These are phyloP conservation scores for Chlamydotis undulata DNA, from an alignment of 2,113 vertebrate genomes.

Conservation along the genomic window DNA sequence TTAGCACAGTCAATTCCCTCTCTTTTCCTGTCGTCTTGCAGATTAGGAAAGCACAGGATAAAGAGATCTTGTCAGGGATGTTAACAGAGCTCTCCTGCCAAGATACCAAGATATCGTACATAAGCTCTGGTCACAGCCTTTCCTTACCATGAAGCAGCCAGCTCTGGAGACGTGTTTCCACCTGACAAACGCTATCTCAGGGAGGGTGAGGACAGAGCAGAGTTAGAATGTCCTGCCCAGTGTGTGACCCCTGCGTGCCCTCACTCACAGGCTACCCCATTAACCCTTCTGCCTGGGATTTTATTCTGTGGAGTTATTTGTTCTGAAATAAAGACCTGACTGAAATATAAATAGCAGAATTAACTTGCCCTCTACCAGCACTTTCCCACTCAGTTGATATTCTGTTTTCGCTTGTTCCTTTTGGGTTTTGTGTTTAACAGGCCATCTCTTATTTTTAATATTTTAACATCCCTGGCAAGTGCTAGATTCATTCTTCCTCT, in stretches of 20 bases:
- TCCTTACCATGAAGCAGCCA: not conserved
- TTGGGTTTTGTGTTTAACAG: not conserved
- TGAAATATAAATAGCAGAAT: not conserved
- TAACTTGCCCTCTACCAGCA: not conserved
- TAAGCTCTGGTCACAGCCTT: not conserved
- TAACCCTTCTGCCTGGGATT: not conserved
- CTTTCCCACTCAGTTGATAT: not conserved
- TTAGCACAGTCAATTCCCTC: not conserved
- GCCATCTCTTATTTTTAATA: not conserved
- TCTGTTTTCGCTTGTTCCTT: not conserved
- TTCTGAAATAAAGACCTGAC: not conserved
- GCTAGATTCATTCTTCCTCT: not conserved
- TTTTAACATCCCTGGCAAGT: not conserved
- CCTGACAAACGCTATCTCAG: not conserved
- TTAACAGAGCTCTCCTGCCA: not conserved
- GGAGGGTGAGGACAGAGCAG: not conserved
- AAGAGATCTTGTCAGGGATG: not conserved
- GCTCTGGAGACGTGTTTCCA: slow-evolving; percentile 8
- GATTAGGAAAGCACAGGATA: slow-evolving; percentile 20
- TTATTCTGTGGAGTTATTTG: not conserved
- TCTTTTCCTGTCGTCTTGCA: not conserved
- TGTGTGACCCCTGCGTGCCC: not conserved
- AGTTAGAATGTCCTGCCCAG: not conserved
- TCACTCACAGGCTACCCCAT: not conserved
- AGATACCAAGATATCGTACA: not conserved